A percentile compares a stretch with the other conserved stretches of the same genome.
These are phyloP conservation scores for Drosophila kikkawai DNA, from an alignment of 1,140 invertebrate genomes.

Conservation along the genomic window DNA sequence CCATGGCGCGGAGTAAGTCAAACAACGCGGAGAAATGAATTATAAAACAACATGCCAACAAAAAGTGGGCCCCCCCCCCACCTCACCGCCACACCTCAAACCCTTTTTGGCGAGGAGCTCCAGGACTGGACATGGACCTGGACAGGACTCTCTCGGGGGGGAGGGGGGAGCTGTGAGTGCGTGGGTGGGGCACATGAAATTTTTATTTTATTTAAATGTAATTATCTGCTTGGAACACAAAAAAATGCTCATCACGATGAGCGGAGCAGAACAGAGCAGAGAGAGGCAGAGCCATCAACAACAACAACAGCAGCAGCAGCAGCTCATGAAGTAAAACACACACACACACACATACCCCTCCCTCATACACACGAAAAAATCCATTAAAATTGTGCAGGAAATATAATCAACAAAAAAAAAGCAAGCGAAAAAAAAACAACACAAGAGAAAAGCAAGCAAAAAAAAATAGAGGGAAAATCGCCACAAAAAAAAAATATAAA, in stretches of 20 bases:
- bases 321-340: constrained; percentile 63
- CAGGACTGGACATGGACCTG: constrained; percentile 18
- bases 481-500: constrained; percentile 11
- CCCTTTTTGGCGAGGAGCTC: neutral
- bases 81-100: neutral
- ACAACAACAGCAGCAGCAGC: constrained; percentile 30
- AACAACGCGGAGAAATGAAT: constrained; percentile 83
- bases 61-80: constrained; percentile 27
- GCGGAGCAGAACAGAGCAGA: constrained; percentile 19
- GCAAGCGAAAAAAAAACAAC: constrained; percentile 16
- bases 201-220: constrained; percentile 84
- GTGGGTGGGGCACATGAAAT: constrained; percentile 69
- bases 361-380: constrained; percentile 56
- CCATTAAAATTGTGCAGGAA: constrained; percentile 82
- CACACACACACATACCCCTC: constrained; percentile 9
- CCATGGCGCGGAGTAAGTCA: constrained; percentile 59
- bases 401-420: constrained; percentile 66
- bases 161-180: neutral
- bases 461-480: constrained; percentile 40
- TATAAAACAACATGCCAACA: constrained; percentile 83
- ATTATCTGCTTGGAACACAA: constrained; percentile 83
- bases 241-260: constrained; percentile 83
- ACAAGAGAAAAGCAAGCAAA: constrained; percentile 30
- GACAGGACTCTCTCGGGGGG: constrained; percentile 4
- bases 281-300: constrained; percentile 17